Evolutionary conservation across 2,113 vertebrate genomes (phyloP), one percentile per base, ranked within the genome.

Genomic region (Calcarius ornatus): DNA sequence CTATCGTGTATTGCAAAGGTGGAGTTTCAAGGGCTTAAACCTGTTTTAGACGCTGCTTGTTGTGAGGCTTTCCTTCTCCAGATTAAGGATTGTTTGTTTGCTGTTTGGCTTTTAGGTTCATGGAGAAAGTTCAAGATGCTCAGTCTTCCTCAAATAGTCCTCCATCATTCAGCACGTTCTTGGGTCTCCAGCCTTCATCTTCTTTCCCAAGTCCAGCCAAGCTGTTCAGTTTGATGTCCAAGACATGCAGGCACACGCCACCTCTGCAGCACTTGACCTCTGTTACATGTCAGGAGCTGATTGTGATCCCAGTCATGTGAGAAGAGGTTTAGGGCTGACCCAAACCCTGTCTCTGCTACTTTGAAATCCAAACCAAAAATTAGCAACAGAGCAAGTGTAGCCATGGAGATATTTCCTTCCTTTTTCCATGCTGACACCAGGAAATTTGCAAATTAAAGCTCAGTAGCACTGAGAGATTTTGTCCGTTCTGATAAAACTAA

Each of bases 1-100:
- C 51, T 54, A 7, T 31, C 0, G 1, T 9, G 2, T 20, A 37
- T 43, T 35, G 24, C 0, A 0, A 56, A 66, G 19, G 22, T 19
- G 14, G 9, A 1, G 5, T 38, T 19, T 70, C 23, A 21, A 63
- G 8, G 63, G 12, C 7, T 77, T 77, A 61, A 77, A 69, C 2
- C 9, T 78, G 31, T 22, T 91, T 48, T 70, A 86, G 56, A 53
- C 15, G 8, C 15, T 69, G 37, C 25, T 28, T 72, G 7, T 43
- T 57, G 25, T 47, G 40, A 66, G 28, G 21, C 33, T 89, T 81
- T 81, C 30, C 35, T 71, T 78, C 33, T 23, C 60, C 21, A 1
- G 24, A 2, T 61, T 40, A 40, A 81, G 22, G 15, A 48, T 15
- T 61, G 28, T 15, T 28, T 83, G 28, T 38, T 68, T 86, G 59